Evolutionary conservation across 2,797 vertebrate genomes (phyloP), one percentile per base, ranked within the genome.

Genomic region (Betta splendens): DNA sequence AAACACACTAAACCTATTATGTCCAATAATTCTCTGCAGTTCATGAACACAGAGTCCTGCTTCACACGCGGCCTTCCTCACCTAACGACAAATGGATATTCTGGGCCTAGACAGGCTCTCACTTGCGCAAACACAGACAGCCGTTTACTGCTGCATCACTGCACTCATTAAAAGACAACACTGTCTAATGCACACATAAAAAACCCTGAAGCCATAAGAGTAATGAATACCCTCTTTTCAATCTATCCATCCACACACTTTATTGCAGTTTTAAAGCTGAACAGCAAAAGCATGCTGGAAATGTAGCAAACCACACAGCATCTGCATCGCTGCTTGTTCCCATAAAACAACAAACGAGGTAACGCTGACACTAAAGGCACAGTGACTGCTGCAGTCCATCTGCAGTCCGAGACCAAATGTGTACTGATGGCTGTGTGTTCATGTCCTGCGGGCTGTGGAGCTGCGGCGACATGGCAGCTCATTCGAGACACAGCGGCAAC

Each of bases 341-440:
- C 33, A 61, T 55, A 32, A 46, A 44, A 63, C 40, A 48, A 66
- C 33, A 45, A 68, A 69, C 18, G 35, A 61, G 38, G 50, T 36
- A 26, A 54, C 3, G 16, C 40, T 44, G 62, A 56, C 43, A 44
- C 63, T 11, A 38, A 15, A 61, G 53, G 55, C 49, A 29, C 31
- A 18, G 48, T 20, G 63, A 79, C 68, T 70, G 46, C 76, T 81
- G 79, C 80, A 83, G 79, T 72, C 58, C 49, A 73, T 62, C 75
- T 58, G 84, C 79, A 79, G 69, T 79, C 58, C 9, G 35, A 64
- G 62, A 60, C 81, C 48, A 61, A 47, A 71, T 40, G 58, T 61
- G 62, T 21, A 35, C 36, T 1, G 23, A 71, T 49, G 48, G 59
- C 69, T 60, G 31, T 42, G 63, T 16, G 36, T 62, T 72, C 25